Conservation (phyloP, 2,797 vertebrate species). For the Gymnodraco acuticeps region DNA sequence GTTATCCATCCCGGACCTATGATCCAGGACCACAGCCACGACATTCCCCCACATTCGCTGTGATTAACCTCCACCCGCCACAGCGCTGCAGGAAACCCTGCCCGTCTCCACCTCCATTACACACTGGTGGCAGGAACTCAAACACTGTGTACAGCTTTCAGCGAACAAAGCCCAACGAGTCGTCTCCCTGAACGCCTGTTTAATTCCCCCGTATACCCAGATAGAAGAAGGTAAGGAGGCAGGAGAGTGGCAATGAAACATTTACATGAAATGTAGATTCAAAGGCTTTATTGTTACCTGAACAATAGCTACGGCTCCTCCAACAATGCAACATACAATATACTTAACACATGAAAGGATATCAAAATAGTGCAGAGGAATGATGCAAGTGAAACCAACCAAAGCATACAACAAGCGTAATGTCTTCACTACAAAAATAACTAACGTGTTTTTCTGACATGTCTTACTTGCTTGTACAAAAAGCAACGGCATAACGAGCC, state of each 20-base stretch:
- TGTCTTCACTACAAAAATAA: background rate
- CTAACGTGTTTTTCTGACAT: background rate
- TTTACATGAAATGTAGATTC: background rate
- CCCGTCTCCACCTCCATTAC: slow-evolving; percentile 40
- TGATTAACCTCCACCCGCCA: slow-evolving; percentile 30
- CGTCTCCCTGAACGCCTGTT: background rate
- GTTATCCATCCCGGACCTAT: no score
- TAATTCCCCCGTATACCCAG: background rate
- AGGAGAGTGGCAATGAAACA: background rate
- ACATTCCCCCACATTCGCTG: slow-evolving; percentile 13
- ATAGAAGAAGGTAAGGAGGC: background rate
- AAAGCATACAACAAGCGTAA: background rate
- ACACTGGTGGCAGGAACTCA: slow-evolving; percentile 26
- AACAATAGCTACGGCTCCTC: no score
- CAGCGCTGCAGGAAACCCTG: slow-evolving; percentile 40
- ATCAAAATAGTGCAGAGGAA: no score
- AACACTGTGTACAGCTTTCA: slow-evolving; percentile 20
- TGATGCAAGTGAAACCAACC: no score
- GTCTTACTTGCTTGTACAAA: no score
- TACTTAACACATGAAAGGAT: no score
- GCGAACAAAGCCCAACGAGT: slow-evolving; percentile 15
- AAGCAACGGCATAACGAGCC: background rate
- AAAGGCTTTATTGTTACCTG: no score
- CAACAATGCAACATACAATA: no score
- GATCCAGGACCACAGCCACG: no score